A percentile compares a stretch with the other conserved stretches of the same genome.
These are phyloP conservation scores for Ormyrus rosae DNA, from an alignment of 2,888 invertebrate genomes.

Conservation along the genomic window DNA sequence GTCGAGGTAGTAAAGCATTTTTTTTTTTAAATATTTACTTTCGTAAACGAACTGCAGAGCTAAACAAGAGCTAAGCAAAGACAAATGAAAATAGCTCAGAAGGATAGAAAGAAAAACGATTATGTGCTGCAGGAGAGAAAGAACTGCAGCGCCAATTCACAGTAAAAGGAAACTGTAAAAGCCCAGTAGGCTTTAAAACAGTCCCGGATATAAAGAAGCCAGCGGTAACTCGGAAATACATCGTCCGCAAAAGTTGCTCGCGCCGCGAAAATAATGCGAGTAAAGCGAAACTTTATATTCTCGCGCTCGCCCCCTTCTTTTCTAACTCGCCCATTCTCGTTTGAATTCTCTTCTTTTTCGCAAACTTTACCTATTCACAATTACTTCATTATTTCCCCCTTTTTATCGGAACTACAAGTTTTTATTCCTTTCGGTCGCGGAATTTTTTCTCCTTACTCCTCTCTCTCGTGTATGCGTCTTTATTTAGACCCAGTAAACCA, in stretches of 20 bases:
- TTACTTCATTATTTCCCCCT: neutral
- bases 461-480: neutral
- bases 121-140: slow-evolving; percentile 38
- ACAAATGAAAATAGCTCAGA: slow-evolving; percentile 33
- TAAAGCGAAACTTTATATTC: slow-evolving; percentile 61
- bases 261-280: slow-evolving; percentile 60
- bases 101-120: slow-evolving; percentile 52
- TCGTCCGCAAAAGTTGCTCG: slow-evolving; percentile 47
- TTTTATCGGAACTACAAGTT: neutral
- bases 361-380: neutral
- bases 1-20: too few species aligned
- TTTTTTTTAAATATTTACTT: too few species aligned
- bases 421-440: neutral
- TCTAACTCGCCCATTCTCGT: slow-evolving; percentile 36
- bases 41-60: too few species aligned
- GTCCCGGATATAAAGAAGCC: slow-evolving; percentile 58
- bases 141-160: slow-evolving; percentile 63
- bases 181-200: slow-evolving; percentile 55
- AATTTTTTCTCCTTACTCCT: too few species aligned
- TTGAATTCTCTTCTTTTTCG: slow-evolving; percentile 3
- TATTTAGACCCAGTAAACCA: slow-evolving; percentile 1
- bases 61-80: neutral
- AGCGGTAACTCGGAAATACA: slow-evolving; percentile 57
- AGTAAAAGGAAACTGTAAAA: slow-evolving; percentile 64
- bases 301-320: slow-evolving; percentile 23